Percentiles rank a stretch among this genome's conserved stretches.
Conservation (phyloP, 1,140 invertebrate genomes). For the Cotesia typhae region DNA sequence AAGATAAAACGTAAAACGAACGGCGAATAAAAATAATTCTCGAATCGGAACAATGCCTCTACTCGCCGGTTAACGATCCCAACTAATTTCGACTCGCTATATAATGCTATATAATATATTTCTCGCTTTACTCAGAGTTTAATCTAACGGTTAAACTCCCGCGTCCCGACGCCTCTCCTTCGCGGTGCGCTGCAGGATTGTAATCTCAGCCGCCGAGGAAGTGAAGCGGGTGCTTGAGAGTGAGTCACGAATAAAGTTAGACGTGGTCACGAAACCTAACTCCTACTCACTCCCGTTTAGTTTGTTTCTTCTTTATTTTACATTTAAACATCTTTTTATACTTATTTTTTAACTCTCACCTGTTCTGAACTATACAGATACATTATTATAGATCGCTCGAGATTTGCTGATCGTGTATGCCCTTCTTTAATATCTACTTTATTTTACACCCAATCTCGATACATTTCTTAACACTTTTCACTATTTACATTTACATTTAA, state of each 20-base stretch:
- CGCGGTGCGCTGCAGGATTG: conserved; percentile 29
- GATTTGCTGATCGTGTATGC: conserved; percentile 6
- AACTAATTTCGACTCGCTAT: conserved; percentile 23
- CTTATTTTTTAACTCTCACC: not conserved
- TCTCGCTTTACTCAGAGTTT: conserved; percentile 31
- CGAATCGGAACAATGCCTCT: conserved; percentile 9
- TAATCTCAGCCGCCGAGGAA: conserved; percentile 32
- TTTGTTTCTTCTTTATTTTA: conserved; percentile 15
- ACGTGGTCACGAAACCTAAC: conserved; percentile 38
- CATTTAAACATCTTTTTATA: conserved; percentile 7
- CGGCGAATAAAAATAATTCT: not conserved
- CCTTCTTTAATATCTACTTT: not conserved
- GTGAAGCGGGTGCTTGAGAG: conserved; percentile 26
- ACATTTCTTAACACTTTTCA: conserved; percentile 27
- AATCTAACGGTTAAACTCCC: conserved; percentile 38
- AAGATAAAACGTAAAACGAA: too few relatives aligned
- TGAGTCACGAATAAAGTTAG: conserved; percentile 41
- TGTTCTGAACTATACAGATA: not conserved
- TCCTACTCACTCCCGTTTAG: conserved; percentile 21
- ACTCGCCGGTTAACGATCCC: conserved; percentile 21
- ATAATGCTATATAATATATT: not conserved
- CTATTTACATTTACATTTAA: conserved; percentile 23
- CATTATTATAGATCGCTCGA: not conserved
- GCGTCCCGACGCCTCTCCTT: conserved; percentile 29
- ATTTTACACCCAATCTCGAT: not conserved